Conservation (phyloP, 2,797 vertebrate species). For the Sebastes aleutianus region DNA sequence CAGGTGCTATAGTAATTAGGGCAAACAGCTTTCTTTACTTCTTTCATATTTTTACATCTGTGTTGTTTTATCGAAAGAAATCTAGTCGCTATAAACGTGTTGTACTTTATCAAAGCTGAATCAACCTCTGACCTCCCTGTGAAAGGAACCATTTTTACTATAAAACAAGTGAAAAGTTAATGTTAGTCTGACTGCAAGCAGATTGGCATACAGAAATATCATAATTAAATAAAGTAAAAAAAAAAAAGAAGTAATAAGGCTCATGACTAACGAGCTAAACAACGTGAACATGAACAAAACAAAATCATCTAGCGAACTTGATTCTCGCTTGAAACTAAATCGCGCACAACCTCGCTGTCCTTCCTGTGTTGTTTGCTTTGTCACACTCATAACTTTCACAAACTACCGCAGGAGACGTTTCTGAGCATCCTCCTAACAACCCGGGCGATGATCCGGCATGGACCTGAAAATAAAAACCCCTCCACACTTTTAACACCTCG, state of each 20-base stretch:
- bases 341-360: neutral
- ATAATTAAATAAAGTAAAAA: neutral
- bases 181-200: neutral
- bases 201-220: neutral
- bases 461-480: neutral
- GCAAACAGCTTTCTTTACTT: neutral
- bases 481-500: neutral
- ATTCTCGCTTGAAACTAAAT: neutral
- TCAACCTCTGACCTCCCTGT: neutral
- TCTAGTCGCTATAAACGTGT: neutral
- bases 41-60: neutral
- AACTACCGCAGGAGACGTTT: neutral
- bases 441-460: neutral
- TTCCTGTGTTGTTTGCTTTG: neutral
- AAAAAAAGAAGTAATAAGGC: neutral
- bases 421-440: neutral
- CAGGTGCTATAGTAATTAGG: neutral
- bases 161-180: neutral
- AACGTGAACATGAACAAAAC: neutral
- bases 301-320: neutral
- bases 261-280: neutral
- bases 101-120: too few relatives aligned
- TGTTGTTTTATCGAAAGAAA: neutral
- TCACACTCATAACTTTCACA: neutral
- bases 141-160: neutral